A percentile compares a stretch with the other conserved stretches of the same genome.
phyloP scores from a whole-genome alignment of 2,113 vertebrate species.

The Sceloporus undulatus region DNA sequence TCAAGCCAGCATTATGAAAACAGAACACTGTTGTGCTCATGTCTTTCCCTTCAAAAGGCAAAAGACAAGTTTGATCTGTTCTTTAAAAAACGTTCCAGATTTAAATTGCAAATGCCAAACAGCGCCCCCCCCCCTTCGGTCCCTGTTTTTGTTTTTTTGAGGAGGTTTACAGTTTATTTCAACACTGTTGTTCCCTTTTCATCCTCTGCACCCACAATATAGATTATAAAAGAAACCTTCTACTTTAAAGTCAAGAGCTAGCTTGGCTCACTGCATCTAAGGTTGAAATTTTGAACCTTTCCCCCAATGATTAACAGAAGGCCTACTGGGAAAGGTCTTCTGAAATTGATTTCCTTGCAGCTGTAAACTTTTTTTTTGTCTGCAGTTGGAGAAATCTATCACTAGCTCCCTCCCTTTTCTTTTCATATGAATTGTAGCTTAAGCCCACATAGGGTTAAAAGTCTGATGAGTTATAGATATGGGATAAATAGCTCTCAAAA shows the following conservation, averaged over 20 bases:
- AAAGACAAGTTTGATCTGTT: constrained; percentile 39
- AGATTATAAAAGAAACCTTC: constrained; percentile 11
- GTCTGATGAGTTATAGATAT: neutral
- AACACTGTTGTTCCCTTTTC: constrained; percentile 32
- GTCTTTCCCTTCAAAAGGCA: constrained; percentile 45
- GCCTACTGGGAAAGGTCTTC: constrained; percentile 12
- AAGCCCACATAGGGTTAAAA: neutral
- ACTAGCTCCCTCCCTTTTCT: neutral
- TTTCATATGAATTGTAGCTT: neutral
- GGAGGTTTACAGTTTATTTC: constrained; percentile 22
- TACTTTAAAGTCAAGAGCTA: constrained; percentile 23
- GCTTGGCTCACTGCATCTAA: constrained; percentile 25
- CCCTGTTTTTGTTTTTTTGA: constrained; percentile 4
- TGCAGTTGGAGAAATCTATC: neutral
- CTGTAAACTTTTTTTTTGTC: neutral
- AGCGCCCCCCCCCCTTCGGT: neutral
- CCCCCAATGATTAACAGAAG: constrained; percentile 38
- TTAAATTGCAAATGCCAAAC: constrained; percentile 38
- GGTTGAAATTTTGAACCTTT: constrained; percentile 28
- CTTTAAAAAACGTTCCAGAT: neutral
- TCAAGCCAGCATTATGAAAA: constrained; percentile 45
- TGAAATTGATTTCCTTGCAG: constrained; percentile 39
- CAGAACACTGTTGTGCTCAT: constrained; percentile 25
- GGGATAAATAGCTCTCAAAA: neutral
- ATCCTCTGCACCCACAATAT: neutral